Evolutionary conservation across 2,888 invertebrate genomes (phyloP).

Genomic region (Parasteatoda lunata): DNA sequence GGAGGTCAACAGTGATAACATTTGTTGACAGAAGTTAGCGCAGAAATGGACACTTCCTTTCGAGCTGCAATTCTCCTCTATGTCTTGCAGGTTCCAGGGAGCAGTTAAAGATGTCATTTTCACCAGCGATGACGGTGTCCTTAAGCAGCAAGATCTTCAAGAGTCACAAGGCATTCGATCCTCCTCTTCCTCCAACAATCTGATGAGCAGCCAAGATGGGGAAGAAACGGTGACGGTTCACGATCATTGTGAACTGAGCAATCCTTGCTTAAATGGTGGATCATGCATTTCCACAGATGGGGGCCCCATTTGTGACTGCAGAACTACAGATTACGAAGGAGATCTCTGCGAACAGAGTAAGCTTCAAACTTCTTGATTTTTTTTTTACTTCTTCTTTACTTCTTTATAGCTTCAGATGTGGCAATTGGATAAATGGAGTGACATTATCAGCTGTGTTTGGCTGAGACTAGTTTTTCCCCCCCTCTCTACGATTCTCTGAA

Average conservation of each 20-base stretch:
- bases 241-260: conserved; percentile 86
- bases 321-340: conserved; percentile 93
- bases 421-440: background rate
- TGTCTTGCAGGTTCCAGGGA: conserved; percentile 81
- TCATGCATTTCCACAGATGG: conserved; percentile 96
- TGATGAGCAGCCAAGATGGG: conserved; percentile 77
- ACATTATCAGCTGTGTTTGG: background rate
- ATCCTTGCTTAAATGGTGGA: conserved; percentile 95
- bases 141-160: conserved; percentile 87
- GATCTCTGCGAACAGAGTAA: conserved; percentile 94
- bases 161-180: conserved; percentile 79
- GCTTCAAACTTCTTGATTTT: conserved; percentile 16
- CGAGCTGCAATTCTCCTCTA: background rate
- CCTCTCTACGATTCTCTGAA: too few relatives aligned
- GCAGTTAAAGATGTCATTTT: conserved; percentile 90
- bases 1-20: too few relatives aligned
- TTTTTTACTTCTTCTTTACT: conserved; percentile 1
- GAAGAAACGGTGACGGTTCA: conserved; percentile 73
- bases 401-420: background rate
- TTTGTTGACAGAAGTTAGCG: background rate
- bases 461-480: too few relatives aligned
- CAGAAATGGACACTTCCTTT: background rate
- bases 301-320: conserved; percentile 95
- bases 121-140: conserved; percentile 84
- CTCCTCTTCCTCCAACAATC: conserved; percentile 77